Evolutionary conservation across 2,888 invertebrate species (phyloP), one percentile per base, ranked within the genome.

Genomic region (Pseudococcus jackbeardsleyi): DNA sequence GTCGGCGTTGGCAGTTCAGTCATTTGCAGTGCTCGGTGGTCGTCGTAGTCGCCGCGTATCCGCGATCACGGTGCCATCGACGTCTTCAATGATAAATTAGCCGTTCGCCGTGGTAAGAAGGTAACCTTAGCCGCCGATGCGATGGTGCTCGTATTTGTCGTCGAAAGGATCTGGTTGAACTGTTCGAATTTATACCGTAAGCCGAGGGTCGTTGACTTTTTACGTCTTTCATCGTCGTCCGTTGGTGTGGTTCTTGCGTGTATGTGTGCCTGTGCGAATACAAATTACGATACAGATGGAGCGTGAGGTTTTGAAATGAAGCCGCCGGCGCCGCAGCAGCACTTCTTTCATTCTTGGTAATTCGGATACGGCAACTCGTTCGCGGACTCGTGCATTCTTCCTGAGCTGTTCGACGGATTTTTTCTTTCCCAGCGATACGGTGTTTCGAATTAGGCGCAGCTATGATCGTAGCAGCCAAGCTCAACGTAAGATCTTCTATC

Each of bases 1-100:
- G 48, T 50, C n/a, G 54, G 54, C 54, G n/a, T 17, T 54, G 54
- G 54, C 54, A 54, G 54, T 54, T 54, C 54, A 54, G n/a, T 54
- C n/a, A 54, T 54, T 15, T n/a, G 6, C 7, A 15, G 54, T 54
- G 15, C 54, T n/a, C 6, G 54, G 15, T 54, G 54, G n/a, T 54
- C 54, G 54, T 54, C 8, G 54, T n/a, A 15, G n/a, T 54, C 54
- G 50, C 50, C 50, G 54, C 54, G 54, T n/a, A 54, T n/a, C 17
- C n/a, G n/a, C 17, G 54, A 54, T 54, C 17, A 15, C 54, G 17
- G 54, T 54, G n/a, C 17, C n/a, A 50, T n/a, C 54, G 54, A 54
- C 54, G n/a, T 54, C n/a, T n/a, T 6, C n/a, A 54, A n/a, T 54
- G 17, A 54, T 54, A 54, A 54, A n/a, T 54, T 54, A n/a, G n/a